A percentile compares a stretch with the other conserved stretches of the same genome.
These are phyloP conservation scores for Priocnemis perturbator DNA, from an alignment of 2,888 invertebrate species.

Conservation along the genomic window DNA sequence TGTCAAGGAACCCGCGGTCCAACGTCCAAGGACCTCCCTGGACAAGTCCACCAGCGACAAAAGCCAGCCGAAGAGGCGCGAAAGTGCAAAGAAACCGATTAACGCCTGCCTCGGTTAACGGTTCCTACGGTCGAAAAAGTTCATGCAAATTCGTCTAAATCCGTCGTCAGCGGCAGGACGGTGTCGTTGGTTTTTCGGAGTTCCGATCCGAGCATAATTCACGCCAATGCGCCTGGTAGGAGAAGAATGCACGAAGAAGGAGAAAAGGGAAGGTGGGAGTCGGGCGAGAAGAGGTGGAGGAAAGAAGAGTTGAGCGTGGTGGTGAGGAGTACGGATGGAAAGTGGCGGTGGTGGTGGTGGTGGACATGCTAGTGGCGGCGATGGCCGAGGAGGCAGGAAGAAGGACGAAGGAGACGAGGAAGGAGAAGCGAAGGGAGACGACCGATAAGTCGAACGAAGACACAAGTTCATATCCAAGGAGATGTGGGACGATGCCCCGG, in stretches of 20 bases:
- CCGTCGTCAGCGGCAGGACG: conserved; percentile 19
- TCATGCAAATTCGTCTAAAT: conserved; percentile 1
- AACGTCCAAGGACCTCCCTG: no score
- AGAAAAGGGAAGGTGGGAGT: conserved; percentile 26
- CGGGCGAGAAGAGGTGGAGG: conserved; percentile 21
- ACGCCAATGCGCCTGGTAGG: conserved; percentile 20
- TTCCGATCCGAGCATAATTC: conserved; percentile 24
- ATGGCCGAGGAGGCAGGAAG: conserved; percentile 46
- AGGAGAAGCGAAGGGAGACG: conserved; percentile 53
- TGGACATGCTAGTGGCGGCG: conserved; percentile 24
- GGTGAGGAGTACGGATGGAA: conserved; percentile 31
- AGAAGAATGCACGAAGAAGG: conserved; percentile 8
- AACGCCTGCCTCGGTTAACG: conserved; percentile 3
- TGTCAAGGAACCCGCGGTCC: no score
- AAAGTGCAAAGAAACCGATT: conserved; percentile 12
- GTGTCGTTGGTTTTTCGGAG: conserved; percentile 18
- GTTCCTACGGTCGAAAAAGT: background rate
- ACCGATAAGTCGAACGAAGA: conserved; percentile 65
- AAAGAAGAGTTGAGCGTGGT: conserved; percentile 33
- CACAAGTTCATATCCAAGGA: conserved; percentile 70
- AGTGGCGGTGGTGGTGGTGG: conserved; percentile 27
- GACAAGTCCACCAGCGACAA: background rate
- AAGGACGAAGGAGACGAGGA: conserved; percentile 56
- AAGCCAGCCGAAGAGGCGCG: background rate
- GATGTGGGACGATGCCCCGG: conserved; percentile 74